phyloP scores from a whole-genome alignment of 2,113 vertebrate species.

The Macrotus californicus region DNA sequence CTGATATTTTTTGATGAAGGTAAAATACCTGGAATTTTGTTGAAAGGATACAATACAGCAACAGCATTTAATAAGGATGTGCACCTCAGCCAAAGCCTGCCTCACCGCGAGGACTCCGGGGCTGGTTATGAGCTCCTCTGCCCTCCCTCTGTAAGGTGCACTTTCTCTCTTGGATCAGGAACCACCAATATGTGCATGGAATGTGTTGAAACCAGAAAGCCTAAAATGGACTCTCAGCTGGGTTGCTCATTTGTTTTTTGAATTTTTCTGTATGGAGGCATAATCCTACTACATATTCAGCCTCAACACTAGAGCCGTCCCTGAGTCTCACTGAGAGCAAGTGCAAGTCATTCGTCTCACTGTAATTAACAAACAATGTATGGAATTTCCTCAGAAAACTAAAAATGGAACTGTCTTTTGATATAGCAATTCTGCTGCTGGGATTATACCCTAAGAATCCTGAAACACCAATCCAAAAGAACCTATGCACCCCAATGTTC shows the following conservation, averaged over 20 bases:
- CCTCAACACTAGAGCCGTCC: not conserved
- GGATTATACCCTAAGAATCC: too few relatives aligned
- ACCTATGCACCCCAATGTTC: too few relatives aligned
- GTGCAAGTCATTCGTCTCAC: not conserved
- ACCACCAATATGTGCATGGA: not conserved
- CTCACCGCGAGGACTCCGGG: not conserved
- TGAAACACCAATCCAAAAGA: too few relatives aligned
- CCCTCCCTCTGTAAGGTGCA: not conserved
- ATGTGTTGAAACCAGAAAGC: not conserved
- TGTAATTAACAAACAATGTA: not conserved
- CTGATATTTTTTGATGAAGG: not conserved
- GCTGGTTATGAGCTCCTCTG: not conserved
- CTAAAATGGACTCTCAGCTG: not conserved
- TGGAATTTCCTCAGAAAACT: too few relatives aligned
- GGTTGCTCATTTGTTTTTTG: not conserved
- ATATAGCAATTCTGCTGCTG: too few relatives aligned
- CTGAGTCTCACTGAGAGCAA: not conserved
- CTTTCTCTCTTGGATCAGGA: not conserved
- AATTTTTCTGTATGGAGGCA: not conserved
- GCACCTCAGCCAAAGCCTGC: not conserved
- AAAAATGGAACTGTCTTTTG: too few relatives aligned
- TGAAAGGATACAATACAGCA: not conserved
- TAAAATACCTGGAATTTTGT: not conserved
- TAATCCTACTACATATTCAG: not conserved
- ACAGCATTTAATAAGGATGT: not conserved